Percentiles rank a stretch among this genome's conserved stretches.
These are phyloP conservation scores for Nannospalax galili DNA, from an alignment of 2,113 vertebrate genomes.

Conservation along the genomic window DNA sequence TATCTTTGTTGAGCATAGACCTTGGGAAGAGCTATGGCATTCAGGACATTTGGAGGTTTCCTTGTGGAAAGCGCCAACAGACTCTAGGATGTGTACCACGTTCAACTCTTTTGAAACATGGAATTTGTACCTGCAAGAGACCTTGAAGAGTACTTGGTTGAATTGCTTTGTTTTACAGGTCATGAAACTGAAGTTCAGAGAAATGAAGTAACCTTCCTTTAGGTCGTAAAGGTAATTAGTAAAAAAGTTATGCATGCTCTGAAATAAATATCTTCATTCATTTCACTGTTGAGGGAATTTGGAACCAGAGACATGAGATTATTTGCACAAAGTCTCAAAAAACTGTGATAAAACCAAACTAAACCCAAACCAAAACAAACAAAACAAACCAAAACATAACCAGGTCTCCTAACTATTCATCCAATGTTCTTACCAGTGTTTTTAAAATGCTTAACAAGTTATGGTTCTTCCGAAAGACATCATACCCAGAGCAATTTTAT, in stretches of 20 bases:
- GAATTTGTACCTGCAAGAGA: neutral
- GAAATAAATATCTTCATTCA: neutral
- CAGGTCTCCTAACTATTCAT: neutral
- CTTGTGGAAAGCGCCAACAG: neutral
- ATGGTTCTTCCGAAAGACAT: too few species aligned
- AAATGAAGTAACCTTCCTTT: conserved; percentile 31
- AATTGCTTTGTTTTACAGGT: neutral
- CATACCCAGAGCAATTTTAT: neutral
- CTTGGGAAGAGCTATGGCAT: neutral
- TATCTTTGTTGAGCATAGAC: neutral
- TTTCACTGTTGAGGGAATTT: neutral
- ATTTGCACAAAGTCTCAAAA: neutral
- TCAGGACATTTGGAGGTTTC: neutral
- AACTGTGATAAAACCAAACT: too few species aligned
- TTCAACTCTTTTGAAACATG: neutral
- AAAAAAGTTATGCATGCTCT: neutral
- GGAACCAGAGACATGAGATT: neutral
- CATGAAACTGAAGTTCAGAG: neutral
- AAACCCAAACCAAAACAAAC: too few species aligned
- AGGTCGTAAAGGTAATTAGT: neutral
- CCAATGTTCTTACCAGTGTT: neutral
- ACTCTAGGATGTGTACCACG: neutral
- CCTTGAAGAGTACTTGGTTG: neutral
- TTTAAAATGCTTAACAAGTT: neutral
- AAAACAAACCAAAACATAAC: neutral